Conservation (phyloP, 2,888 invertebrate species). For the Platycheirus albimanus region DNA sequence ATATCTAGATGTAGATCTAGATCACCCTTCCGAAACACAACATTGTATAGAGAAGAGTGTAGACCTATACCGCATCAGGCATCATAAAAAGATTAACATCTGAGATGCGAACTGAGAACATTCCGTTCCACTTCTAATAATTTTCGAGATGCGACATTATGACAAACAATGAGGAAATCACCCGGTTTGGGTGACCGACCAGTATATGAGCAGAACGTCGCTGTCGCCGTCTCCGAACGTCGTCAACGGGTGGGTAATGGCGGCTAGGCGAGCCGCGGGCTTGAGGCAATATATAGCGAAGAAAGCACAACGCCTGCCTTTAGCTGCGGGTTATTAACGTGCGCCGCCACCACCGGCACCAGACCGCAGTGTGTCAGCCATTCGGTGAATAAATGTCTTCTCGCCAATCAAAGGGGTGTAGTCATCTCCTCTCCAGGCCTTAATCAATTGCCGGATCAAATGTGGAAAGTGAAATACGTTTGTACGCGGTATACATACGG, state of each 20-base stretch:
- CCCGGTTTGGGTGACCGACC: conserved; percentile 69
- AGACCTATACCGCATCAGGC: neutral
- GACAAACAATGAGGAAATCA: conserved; percentile 73
- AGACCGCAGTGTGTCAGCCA: conserved; percentile 46
- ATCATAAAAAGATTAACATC: conserved; percentile 62
- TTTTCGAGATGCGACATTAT: conserved; percentile 52
- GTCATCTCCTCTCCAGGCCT: conserved; percentile 52
- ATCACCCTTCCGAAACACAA: conserved; percentile 64
- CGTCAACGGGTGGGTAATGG: neutral
- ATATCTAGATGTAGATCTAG: conserved; percentile 33
- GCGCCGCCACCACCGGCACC: conserved; percentile 53
- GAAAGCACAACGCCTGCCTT: conserved; percentile 53
- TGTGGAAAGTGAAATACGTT: conserved; percentile 57
- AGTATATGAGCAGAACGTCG: neutral
- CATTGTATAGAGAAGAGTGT: conserved; percentile 28
- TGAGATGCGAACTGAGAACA: conserved; percentile 64
- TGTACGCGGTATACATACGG: no score
- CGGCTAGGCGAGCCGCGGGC: neutral
- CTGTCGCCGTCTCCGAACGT: no score
- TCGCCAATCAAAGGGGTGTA: conserved; percentile 72
- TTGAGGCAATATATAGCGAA: conserved; percentile 27
- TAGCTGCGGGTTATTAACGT: conserved; percentile 70
- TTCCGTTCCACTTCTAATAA: conserved; percentile 60
- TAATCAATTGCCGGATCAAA: conserved; percentile 73
- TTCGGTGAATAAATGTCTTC: conserved; percentile 56